Evolutionary conservation across 53 echinoderm and acorn worm genomes (phyloP).

Genomic region (Actinopyga echinites): DNA sequence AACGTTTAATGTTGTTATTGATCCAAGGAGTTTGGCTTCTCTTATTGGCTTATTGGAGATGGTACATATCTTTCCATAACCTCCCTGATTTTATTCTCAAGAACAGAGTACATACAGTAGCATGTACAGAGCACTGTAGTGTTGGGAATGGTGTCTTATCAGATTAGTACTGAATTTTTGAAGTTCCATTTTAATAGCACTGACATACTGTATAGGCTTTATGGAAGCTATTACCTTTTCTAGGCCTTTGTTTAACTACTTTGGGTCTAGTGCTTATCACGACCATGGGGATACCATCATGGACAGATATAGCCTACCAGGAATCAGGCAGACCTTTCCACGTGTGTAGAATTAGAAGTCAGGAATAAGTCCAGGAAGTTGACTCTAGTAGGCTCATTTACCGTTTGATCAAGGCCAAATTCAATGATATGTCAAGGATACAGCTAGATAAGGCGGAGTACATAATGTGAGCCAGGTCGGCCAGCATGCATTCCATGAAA

Average conservation of each 20-base stretch:
- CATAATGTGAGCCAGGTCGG: too few species aligned
- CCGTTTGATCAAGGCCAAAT: neutral
- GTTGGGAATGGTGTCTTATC: too few species aligned
- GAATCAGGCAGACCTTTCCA: neutral
- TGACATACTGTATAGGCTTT: neutral
- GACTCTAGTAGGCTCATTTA: neutral
- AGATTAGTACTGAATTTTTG: neutral
- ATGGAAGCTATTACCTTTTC: neutral
- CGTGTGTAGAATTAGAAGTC: neutral
- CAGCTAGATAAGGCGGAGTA: neutral
- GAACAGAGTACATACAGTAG: neutral
- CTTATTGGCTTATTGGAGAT: neutral
- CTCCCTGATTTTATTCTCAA: neutral
- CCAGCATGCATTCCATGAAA: too few species aligned
- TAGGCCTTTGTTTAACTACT: neutral
- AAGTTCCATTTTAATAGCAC: neutral
- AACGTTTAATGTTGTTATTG: neutral
- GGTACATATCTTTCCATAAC: neutral
- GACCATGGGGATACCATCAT: neutral
- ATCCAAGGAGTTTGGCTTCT: neutral
- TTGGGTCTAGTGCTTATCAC: neutral
- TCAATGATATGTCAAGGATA: neutral
- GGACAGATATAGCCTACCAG: neutral
- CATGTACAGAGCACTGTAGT: neutral
- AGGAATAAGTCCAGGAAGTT: neutral